phyloP scores from a whole-genome alignment of 2,113 vertebrate genomes.

The Paracanthobrama guichenoti region DNA sequence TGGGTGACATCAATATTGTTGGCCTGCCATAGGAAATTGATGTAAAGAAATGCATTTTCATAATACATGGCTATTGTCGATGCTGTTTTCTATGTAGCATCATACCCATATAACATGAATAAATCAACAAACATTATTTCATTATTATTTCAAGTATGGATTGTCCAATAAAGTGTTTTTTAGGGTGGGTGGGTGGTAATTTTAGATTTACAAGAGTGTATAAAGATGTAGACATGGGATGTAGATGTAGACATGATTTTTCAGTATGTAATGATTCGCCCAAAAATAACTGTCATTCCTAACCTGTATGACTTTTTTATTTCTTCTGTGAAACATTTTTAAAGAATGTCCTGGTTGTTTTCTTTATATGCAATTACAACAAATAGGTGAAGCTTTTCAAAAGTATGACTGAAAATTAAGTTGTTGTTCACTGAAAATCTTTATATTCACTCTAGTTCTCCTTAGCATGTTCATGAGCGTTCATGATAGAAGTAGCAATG shows the following conservation, averaged over 20 bases:
- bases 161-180: neutral
- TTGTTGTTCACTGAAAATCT: neutral
- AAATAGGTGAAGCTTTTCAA: neutral
- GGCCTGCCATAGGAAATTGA: conserved; percentile 29
- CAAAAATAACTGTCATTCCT: neutral
- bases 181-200: no score
- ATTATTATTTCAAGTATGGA: neutral
- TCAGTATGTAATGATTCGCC: neutral
- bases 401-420: neutral
- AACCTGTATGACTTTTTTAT: neutral
- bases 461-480: neutral
- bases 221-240: neutral
- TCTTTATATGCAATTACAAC: neutral
- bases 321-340: neutral
- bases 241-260: no score
- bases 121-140: neutral
- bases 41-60: neutral
- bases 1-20: neutral
- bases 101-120: neutral
- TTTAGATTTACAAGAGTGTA: no score
- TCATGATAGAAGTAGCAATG: neutral
- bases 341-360: neutral
- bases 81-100: neutral
- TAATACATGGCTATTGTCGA: neutral
- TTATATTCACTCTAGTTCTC: neutral